Percentiles rank a stretch among this genome's conserved stretches.
These are phyloP conservation scores for Ceratina japonica DNA, from an alignment of 1,140 invertebrate genomes.

Conservation along the genomic window DNA sequence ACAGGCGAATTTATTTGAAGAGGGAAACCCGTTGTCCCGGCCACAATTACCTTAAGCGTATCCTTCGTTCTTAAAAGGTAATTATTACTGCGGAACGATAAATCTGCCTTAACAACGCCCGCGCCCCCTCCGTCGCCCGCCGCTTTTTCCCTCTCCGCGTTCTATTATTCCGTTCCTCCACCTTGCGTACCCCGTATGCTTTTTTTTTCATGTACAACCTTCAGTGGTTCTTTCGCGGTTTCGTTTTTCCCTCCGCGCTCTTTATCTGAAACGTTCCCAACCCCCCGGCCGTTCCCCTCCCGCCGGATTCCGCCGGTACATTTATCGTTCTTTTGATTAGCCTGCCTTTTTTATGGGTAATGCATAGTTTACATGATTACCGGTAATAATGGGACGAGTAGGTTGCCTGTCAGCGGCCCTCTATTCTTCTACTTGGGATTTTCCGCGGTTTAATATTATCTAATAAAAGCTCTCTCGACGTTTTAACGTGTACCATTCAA, in stretches of 20 bases:
- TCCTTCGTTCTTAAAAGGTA: slow-evolving; percentile 49
- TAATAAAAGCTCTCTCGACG: too few species aligned
- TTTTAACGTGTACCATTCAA: too few species aligned
- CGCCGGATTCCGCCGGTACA: background rate
- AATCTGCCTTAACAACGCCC: slow-evolving; percentile 45
- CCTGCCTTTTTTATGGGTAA: too few species aligned
- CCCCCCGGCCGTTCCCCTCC: background rate
- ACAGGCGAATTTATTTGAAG: slow-evolving; percentile 51
- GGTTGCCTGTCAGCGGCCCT: too few species aligned
- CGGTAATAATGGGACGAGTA: too few species aligned
- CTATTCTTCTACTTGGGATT: too few species aligned
- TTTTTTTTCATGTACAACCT: background rate
- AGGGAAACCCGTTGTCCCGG: slow-evolving; percentile 15
- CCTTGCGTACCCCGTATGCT: background rate
- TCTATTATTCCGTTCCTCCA: slow-evolving; percentile 8
- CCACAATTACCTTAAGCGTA: slow-evolving; percentile 51
- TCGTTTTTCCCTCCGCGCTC: background rate
- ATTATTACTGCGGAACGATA: slow-evolving; percentile 55
- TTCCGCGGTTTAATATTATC: too few species aligned
- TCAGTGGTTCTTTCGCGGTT: background rate
- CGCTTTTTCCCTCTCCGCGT: background rate
- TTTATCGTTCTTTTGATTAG: background rate
- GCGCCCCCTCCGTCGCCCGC: background rate
- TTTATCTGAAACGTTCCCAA: background rate
- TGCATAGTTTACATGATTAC: too few species aligned